These are phyloP conservation scores for Leptinotarsa peninsularis DNA, from an alignment of 2,888 invertebrate genomes.

Conservation along the genomic window DNA sequence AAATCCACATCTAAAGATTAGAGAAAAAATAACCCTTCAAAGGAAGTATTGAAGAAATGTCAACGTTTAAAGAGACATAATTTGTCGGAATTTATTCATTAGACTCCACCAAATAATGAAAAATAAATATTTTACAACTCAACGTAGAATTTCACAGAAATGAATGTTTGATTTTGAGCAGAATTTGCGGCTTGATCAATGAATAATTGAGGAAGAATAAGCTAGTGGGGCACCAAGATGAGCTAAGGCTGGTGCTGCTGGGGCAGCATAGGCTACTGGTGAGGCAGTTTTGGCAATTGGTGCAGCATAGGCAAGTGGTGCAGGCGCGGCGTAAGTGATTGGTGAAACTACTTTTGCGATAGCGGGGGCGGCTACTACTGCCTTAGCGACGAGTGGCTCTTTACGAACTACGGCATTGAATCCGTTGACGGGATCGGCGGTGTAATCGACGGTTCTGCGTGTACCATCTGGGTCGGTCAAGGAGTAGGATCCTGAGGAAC, in stretches of 20 bases:
- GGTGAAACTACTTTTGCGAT: slow-evolving; percentile 54
- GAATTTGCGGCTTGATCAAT: slow-evolving; percentile 19
- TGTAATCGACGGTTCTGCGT: slow-evolving; percentile 74
- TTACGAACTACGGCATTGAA: slow-evolving; percentile 72
- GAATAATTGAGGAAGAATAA: slow-evolving; percentile 31
- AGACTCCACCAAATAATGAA: neutral
- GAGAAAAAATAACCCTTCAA: too few species aligned
- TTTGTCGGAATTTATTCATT: neutral
- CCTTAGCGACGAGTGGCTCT: slow-evolving; percentile 60
- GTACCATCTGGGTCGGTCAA: slow-evolving; percentile 73
- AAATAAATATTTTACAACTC: slow-evolving; percentile 9
- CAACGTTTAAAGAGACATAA: neutral
- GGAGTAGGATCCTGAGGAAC: slow-evolving; percentile 63
- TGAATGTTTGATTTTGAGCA: neutral
- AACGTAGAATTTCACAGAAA: slow-evolving; percentile 1
- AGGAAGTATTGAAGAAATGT: neutral
- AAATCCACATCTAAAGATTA: too few species aligned
- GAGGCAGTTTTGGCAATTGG: slow-evolving; percentile 28
- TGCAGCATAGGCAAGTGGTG: slow-evolving; percentile 28
- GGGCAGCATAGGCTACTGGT: slow-evolving; percentile 23
- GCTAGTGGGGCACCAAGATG: slow-evolving; percentile 40
- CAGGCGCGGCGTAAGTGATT: slow-evolving; percentile 52
- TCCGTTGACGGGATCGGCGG: slow-evolving; percentile 69
- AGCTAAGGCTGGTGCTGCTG: slow-evolving; percentile 37
- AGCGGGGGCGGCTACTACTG: slow-evolving; percentile 40